These are phyloP conservation scores for Pyxicephalus adspersus DNA, from an alignment of 2,113 vertebrate species.

Conservation along the genomic window DNA sequence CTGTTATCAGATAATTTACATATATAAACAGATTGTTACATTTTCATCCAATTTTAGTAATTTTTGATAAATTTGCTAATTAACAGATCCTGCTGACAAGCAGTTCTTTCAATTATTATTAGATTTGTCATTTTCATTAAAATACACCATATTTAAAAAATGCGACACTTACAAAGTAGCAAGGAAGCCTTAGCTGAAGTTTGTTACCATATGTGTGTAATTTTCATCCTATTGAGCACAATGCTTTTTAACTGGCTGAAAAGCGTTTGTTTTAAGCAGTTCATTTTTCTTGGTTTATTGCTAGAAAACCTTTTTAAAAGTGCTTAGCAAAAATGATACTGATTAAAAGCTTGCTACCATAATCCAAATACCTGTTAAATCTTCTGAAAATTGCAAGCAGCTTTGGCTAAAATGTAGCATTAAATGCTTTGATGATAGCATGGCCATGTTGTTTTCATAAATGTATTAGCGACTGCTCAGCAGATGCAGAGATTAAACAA, in stretches of 20 bases:
- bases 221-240: constrained; percentile 39
- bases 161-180: not conserved
- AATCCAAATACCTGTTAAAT: constrained; percentile 31
- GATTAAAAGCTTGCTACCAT: constrained; percentile 42
- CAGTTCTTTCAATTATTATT: constrained; percentile 28
- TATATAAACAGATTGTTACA: not conserved
- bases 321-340: constrained; percentile 33
- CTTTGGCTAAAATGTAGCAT: constrained; percentile 16
- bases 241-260: constrained; percentile 30
- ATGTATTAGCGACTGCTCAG: not conserved
- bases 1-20: too few relatives aligned
- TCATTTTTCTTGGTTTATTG: constrained; percentile 39
- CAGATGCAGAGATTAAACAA: not conserved
- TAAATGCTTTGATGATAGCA: constrained; percentile 14
- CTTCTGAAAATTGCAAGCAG: constrained; percentile 26
- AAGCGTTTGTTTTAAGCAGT: constrained; percentile 43
- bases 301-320: constrained; percentile 26
- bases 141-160: constrained; percentile 30
- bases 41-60: constrained; percentile 18
- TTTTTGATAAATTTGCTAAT: constrained; percentile 15
- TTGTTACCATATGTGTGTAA: constrained; percentile 13
- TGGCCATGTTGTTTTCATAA: constrained; percentile 14
- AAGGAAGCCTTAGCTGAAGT: constrained; percentile 8
- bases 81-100: not conserved
- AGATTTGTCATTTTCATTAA: constrained; percentile 15